Base-by-base conservation (phyloP, 2,888 invertebrate species). In the Drosophila cognata region DNA sequence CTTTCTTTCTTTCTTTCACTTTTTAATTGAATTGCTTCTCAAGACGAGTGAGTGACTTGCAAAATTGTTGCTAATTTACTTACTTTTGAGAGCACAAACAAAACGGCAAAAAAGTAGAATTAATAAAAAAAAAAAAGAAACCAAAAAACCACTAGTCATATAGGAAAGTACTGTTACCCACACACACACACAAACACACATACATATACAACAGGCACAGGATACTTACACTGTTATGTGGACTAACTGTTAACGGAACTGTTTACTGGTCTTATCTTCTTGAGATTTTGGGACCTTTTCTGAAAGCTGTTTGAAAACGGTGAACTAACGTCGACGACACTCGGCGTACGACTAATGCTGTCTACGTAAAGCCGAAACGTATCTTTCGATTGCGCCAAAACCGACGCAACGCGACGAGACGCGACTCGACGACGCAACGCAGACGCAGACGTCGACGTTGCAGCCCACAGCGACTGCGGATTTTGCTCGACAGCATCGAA, bases 331-430 rank as follows among this genome's bases (percentile, higher is more conserved):
- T 77, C 85, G 85, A 71, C 77, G 76, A 84, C 83, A 73, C 69
- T 77, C 87, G 59, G 71, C 79, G 77, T 78, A 65, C 88, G 74
- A 87, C 87, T 87, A 84, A 85, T 83, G 88, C 86, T 79, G 79
- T 43, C 71, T 77, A 83, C 81, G 88, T 85, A 83, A 85, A 79
- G 83, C 81, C 83, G 61, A 85, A 83, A 85, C 88, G 88, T 85
- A 81, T 89, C 87, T 89, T 87, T 86, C 86, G 89, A 87, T 87
- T 87, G 84, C 89, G 89, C 82, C 87, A 78, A 88, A 86, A 86
- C 71, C 81, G 60, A 71, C 35, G 35, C 36, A 25, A 55, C 10
- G 18, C 18, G 18, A 21, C 53, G 33, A 16, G 52, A 31, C 55
- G 53, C 50, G 46, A 28, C 16, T 18, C 18, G 28, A 18, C 50